phyloP scores from a whole-genome alignment of 2,113 vertebrate species.

The Hymenochirus boettgeri region DNA sequence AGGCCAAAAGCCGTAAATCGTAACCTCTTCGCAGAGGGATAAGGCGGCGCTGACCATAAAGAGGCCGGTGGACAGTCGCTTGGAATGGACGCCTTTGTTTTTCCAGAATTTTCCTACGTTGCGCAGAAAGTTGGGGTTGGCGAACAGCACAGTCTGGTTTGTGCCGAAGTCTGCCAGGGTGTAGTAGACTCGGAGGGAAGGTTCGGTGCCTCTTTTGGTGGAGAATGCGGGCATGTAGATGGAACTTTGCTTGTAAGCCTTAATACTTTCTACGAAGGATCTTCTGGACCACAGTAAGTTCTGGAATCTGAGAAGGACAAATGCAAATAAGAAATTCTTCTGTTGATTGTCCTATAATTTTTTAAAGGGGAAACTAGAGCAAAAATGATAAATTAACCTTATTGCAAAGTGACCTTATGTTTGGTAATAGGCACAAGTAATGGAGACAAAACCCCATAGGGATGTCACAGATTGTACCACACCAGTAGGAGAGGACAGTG shows the following conservation, averaged over 20 bases:
- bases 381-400: no score
- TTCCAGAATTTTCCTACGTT: conserved; percentile 91
- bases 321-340: no score
- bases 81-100: conserved; percentile 78
- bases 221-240: conserved; percentile 97
- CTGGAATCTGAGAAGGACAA: conserved; percentile 84
- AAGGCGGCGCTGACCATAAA: conserved; percentile 89
- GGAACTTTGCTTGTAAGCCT: conserved; percentile 85
- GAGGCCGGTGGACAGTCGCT: conserved; percentile 87
- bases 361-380: no score
- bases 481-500: no score
- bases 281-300: conserved; percentile 92
- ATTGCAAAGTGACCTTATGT: no score
- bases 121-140: conserved; percentile 88
- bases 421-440: no score
- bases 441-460: no score
- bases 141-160: conserved; percentile 86
- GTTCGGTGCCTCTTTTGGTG: conserved; percentile 84
- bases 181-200: conserved; percentile 80
- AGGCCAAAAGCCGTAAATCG: conserved; percentile 93
- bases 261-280: conserved; percentile 84
- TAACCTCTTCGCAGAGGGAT: conserved; percentile 88
- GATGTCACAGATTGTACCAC: no score
- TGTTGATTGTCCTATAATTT: no score
- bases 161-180: conserved; percentile 78